Base-by-base conservation (phyloP, 2,113 vertebrate species). In the Geococcyx californianus region DNA sequence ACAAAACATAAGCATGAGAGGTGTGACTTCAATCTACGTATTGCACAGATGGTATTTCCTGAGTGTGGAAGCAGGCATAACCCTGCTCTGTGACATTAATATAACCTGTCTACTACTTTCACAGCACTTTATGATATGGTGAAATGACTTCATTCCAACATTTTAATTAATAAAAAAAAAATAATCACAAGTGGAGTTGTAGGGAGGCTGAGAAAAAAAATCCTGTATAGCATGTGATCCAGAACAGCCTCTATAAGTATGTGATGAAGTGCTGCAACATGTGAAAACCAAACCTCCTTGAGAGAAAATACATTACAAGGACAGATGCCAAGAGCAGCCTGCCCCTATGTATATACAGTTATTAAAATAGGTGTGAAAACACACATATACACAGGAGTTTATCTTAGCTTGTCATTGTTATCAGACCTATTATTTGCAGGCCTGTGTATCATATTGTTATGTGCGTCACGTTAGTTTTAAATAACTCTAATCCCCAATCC, bases 401-500 rank as follows among this genome's bases (percentile, higher is more conserved):
- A 64, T 73, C 84, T 83, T 40, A 60, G n/a, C 31, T 64, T 56
- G 59, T 70, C 42, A 19, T 70, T 75, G 7, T 36, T 84, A 85
- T 62, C 81, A 89, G 49, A 19, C 8, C 33, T 45, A 7, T 60
- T 93, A 62, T 69, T 94, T 87, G 54, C 77, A 89, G 49, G 62
- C 40, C 45, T 28, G 24, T 47, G 7, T 69, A 58, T 74, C 16
- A 10, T 58, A 49, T 85, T 94, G 82, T 68, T 26, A 94, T 93
- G 56, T 60, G 6, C 38, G 55, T 87, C 94, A 84, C 10, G 7
- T 81, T 75, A 42, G 52, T 85, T 78, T 93, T 91, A 97, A 97
- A 84, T 75, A 94, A 95, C 88, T 93, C 92, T 91, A 94, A 89
- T 96, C 81, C 95, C 79, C 68, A 74, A n/a, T 64, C 95, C 92